phyloP scores from a whole-genome alignment of 2,113 vertebrate genomes.

The Columba livia region DNA sequence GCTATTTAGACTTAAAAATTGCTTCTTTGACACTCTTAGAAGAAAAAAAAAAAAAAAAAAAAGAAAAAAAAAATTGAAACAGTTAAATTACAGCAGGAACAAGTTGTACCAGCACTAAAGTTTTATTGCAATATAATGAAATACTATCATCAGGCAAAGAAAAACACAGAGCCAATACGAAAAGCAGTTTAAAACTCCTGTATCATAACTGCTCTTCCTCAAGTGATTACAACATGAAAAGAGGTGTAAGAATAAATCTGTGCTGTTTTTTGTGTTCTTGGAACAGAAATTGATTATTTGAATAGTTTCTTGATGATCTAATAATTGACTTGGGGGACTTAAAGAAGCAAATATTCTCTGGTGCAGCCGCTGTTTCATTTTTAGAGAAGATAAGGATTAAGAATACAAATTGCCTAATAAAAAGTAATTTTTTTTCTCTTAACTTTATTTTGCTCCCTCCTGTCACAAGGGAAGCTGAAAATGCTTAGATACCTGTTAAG shows the following conservation, averaged over 20 bases:
- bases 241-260: conserved; percentile 26
- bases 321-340: neutral
- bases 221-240: conserved; percentile 28
- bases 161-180: neutral
- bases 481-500: neutral
- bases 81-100: neutral
- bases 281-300: neutral
- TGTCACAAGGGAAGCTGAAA: neutral
- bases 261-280: neutral
- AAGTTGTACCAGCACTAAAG: neutral
- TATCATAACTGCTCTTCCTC: neutral
- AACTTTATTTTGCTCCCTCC: neutral
- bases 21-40: neutral
- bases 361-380: neutral
- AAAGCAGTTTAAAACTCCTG: neutral
- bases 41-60: neutral
- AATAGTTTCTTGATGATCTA: neutral
- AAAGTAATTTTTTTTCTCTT: neutral
- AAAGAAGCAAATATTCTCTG: neutral
- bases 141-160: conserved; percentile 1
- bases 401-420: conserved; percentile 28
- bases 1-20: neutral
- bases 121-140: conserved; percentile 22
- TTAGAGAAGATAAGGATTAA: conserved; percentile 27
- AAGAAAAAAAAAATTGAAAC: neutral